Evolutionary conservation across 2,888 invertebrate genomes (phyloP).

Genomic region (Sericinus montela): DNA sequence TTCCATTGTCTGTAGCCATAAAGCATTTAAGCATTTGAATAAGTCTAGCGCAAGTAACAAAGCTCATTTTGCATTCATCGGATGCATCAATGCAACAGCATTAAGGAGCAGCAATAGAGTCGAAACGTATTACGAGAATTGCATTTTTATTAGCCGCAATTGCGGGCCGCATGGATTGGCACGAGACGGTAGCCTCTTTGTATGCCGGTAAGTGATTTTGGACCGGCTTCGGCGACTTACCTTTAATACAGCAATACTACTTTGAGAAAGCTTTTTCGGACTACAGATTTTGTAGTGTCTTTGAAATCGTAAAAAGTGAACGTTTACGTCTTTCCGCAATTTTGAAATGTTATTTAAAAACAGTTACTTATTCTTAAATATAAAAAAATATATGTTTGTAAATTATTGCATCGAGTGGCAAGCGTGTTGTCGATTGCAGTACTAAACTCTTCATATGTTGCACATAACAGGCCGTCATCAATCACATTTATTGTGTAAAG

Average conservation of each 20-base stretch:
- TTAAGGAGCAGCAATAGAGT: conserved; percentile 55
- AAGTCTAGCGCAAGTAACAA: conserved; percentile 45
- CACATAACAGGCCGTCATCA: too few species aligned
- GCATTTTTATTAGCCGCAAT: conserved; percentile 65
- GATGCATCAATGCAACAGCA: conserved; percentile 51
- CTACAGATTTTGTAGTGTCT: not conserved
- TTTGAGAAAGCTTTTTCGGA: not conserved
- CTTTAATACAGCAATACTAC: conserved; percentile 9
- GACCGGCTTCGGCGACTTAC: conserved; percentile 14
- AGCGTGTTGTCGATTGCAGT: too few species aligned
- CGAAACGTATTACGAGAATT: conserved; percentile 55
- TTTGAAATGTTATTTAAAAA: not conserved
- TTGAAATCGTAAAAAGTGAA: conserved; percentile 6
- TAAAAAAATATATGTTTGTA: too few species aligned
- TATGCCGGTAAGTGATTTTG: conserved; percentile 19
- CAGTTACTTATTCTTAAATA: too few species aligned
- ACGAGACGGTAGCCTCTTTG: conserved; percentile 24
- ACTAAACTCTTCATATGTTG: too few species aligned
- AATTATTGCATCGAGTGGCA: too few species aligned
- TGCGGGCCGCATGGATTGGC: conserved; percentile 36
- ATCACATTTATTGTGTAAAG: too few species aligned
- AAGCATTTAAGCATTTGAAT: conserved; percentile 32
- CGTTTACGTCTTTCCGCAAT: conserved; percentile 2
- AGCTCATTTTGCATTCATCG: conserved; percentile 61
- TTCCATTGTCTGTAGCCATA: conserved; percentile 21